Evolutionary conservation across 2,113 vertebrate species (phyloP), one percentile per base, ranked within the genome.

Genomic region (Myodes glareolus): DNA sequence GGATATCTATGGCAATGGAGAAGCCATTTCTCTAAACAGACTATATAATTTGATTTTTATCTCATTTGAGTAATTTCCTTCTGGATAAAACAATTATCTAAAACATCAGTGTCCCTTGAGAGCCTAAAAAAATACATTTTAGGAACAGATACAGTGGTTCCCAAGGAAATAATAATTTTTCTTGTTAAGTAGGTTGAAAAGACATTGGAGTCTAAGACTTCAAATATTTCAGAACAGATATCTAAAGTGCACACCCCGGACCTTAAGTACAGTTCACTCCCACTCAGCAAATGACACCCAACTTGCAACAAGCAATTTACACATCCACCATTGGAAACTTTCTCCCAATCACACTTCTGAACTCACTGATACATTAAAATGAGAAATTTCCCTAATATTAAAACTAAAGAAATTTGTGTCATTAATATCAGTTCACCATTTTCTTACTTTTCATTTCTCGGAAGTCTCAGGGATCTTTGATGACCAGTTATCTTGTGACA

Each of bases 41-140:
- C 67, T 58, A 7, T 47, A 91, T 84, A 88, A 55, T 85, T 92
- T 86, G 76, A 77, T 85, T 91, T 82, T 19, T 12, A 75, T 47
- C 16, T 92, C 42, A 86, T 90, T 89, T 95, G 94, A 91, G 81
- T 85, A 61, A 65, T 92, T 52, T 93, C 93, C 5, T 8, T 81
- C 77, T 86, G 39, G 90, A 33, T 73, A 85, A 42, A 92, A 80
- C 88, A 90, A 33, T 52, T 72, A 88, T 42, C 58, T 50, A 70
- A 97, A 19, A 86, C 19, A 31, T 39, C 31, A 39, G 4, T 88
- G 52, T 88, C 17, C 25, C 70, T 63, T 92, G n/a, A 80, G 42
- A 96, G 47, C 25, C 21, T 39, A 9, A 55, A 16, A 81, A 86
- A 95, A 92, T n/a, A n/a, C 12, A 94, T 82, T 94, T 77, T 85